Percentiles rank a stretch among this genome's conserved stretches.
phyloP scores from a whole-genome alignment of 2,113 vertebrate genomes.

The Nansenia antarctica region DNA sequence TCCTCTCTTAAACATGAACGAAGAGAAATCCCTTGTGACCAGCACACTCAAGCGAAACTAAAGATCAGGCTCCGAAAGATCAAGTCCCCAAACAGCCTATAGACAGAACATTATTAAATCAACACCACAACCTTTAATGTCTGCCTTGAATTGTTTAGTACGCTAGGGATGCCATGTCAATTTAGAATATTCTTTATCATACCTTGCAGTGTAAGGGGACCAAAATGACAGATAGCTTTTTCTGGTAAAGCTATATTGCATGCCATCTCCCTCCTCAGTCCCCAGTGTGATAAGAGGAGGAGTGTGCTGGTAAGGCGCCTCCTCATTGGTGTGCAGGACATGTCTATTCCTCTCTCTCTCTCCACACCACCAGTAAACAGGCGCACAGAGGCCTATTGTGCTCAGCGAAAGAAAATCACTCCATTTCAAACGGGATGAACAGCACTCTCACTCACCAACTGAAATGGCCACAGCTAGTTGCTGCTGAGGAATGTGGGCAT shows the following conservation, averaged over 20 bases:
- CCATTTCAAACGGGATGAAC: slow-evolving; percentile 71
- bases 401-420: slow-evolving; percentile 75
- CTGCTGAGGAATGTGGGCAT: too few relatives aligned
- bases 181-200: not conserved
- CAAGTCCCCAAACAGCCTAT: too few relatives aligned
- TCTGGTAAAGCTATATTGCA: slow-evolving; percentile 3
- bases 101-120: too few relatives aligned
- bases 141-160: not conserved
- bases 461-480: not conserved
- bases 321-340: slow-evolving; percentile 79
- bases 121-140: not conserved
- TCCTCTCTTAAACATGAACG: not conserved
- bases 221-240: not conserved
- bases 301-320: slow-evolving; percentile 70
- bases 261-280: slow-evolving; percentile 24
- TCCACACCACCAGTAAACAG: slow-evolving; percentile 70
- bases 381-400: slow-evolving; percentile 79
- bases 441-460: slow-evolving; percentile 43
- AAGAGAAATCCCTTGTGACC: not conserved
- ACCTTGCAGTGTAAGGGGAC: not conserved
- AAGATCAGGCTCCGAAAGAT: not conserved
- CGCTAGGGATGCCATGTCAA: too few relatives aligned
- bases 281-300: slow-evolving; percentile 62
- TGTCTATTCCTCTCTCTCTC: slow-evolving; percentile 65
- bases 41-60: not conserved